These are phyloP conservation scores for Drosophila robusta DNA, from an alignment of 2,888 invertebrate species.

Conservation along the genomic window DNA sequence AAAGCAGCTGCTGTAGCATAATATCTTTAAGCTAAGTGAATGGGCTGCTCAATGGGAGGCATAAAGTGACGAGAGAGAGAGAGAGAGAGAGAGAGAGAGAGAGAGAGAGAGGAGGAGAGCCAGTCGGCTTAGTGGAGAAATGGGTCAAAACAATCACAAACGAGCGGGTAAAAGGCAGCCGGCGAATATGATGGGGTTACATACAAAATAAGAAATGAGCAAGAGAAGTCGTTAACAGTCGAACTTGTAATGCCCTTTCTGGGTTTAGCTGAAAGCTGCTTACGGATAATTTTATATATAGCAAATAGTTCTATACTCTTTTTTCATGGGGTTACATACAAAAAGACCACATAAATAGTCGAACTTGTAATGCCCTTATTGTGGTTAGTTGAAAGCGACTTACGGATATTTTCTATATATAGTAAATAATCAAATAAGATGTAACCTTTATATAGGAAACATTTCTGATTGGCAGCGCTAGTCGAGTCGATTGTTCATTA, in stretches of 20 bases:
- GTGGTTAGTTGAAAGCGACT: too few species aligned
- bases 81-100: constrained; percentile 10
- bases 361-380: too few species aligned
- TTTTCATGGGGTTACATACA: too few species aligned
- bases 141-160: constrained; percentile 69
- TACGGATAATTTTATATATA: background rate
- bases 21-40: constrained; percentile 35
- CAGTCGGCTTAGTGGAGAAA: constrained; percentile 44
- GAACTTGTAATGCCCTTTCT: constrained; percentile 37
- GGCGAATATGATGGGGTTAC: constrained; percentile 60
- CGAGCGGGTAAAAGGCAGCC: constrained; percentile 62
- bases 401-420: too few species aligned
- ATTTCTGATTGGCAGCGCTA: too few species aligned
- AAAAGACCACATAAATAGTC: too few species aligned
- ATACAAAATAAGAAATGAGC: constrained; percentile 34
- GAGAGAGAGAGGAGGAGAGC: constrained; percentile 12
- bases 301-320: too few species aligned
- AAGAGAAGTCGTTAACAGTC: constrained; percentile 14
- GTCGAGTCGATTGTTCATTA: too few species aligned
- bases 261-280: background rate
- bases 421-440: too few species aligned
- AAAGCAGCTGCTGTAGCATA: constrained; percentile 41
- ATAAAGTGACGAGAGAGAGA: background rate
- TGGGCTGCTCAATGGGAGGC: constrained; percentile 22
- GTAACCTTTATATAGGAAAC: too few species aligned